phyloP scores from a whole-genome alignment of 1,140 invertebrate species.

The Homalodisca vitripennis region DNA sequence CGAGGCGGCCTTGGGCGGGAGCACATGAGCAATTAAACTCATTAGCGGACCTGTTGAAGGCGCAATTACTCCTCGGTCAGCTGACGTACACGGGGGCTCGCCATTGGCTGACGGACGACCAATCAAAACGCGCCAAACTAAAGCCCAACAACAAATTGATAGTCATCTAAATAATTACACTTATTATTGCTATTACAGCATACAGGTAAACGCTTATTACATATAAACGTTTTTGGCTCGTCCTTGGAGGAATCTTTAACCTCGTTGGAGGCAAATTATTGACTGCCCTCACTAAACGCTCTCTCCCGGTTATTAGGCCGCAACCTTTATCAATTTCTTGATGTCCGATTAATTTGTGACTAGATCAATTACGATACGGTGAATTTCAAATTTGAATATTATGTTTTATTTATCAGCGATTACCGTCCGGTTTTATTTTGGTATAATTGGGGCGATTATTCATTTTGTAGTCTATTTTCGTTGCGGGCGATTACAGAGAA shows the following conservation, averaged over 20 bases:
- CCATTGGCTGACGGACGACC: conserved; percentile 11
- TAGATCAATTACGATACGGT: neutral
- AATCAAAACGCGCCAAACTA: neutral
- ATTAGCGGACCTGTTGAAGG: too few relatives aligned
- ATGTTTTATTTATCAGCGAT: conserved; percentile 25
- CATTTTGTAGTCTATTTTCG: conserved; percentile 2
- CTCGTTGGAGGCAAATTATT: conserved; percentile 17
- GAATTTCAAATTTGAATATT: conserved; percentile 22
- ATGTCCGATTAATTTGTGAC: conserved; percentile 18
- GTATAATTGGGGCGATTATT: conserved; percentile 11
- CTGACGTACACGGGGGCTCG: neutral
- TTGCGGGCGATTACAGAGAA: neutral
- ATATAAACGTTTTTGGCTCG: conserved; percentile 15
- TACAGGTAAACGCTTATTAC: conserved; percentile 25
- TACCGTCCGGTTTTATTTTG: neutral
- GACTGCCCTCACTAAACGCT: neutral
- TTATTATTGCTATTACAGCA: conserved; percentile 25
- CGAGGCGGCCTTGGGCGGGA: too few relatives aligned
- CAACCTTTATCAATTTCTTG: conserved; percentile 15
- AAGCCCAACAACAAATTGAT: conserved; percentile 23
- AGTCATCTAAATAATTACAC: conserved; percentile 23
- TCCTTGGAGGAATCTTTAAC: conserved; percentile 18
- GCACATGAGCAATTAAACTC: too few relatives aligned
- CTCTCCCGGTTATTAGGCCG: conserved; percentile 9
- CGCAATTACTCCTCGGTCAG: too few relatives aligned